Evolutionary conservation across 2,113 vertebrate genomes (phyloP).

Genomic region (Paralichthys olivaceus): DNA sequence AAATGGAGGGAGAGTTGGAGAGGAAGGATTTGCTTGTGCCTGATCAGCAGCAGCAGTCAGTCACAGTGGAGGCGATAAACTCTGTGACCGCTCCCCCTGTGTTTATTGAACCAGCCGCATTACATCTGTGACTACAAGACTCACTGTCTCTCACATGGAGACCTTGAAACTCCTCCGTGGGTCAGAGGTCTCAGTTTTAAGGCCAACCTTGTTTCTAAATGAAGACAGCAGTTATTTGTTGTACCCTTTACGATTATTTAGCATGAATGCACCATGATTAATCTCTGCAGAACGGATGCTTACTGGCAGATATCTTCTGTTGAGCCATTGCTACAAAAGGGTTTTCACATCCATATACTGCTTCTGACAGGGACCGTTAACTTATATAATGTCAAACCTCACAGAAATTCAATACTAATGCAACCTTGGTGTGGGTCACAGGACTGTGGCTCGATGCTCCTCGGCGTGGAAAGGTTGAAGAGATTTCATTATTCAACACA

Average conservation of each 20-base stretch:
- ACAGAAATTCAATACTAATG: not conserved
- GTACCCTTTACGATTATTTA: not conserved
- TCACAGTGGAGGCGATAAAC: constrained; percentile 33
- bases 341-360: not conserved
- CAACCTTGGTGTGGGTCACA: not conserved
- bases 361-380: not conserved
- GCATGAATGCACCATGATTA: not conserved
- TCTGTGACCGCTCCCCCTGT: constrained; percentile 8
- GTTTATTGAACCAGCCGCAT: not conserved
- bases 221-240: not conserved
- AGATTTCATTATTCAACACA: not conserved
- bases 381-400: not conserved
- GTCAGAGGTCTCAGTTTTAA: not conserved
- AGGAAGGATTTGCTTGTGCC: constrained; percentile 18
- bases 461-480: not conserved
- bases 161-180: not conserved
- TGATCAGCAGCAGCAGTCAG: constrained; percentile 25
- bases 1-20: constrained; percentile 45
- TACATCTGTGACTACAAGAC: constrained; percentile 4
- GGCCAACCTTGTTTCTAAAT: not conserved
- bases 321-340: not conserved
- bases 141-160: not conserved
- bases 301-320: not conserved
- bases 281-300: not conserved
- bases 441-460: not conserved